Base-by-base conservation (phyloP, 2,888 invertebrate genomes). In the Gymnocheta viridis region DNA sequence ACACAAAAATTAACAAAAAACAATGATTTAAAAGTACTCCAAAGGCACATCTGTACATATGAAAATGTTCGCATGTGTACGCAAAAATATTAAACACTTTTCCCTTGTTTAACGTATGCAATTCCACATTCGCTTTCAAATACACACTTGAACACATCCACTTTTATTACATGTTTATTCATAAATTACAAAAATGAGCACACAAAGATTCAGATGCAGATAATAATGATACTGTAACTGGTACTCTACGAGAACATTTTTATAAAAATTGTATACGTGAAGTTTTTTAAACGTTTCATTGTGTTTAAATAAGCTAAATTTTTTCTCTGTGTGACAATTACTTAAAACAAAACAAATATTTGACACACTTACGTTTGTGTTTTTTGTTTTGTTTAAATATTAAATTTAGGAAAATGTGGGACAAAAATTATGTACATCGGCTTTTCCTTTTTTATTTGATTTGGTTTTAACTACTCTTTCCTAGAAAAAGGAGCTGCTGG, bases 1-100 rank as follows among this genome's bases (percentile, higher is more conserved):
- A 70, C 27, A 56, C n/a, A 41, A 64, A 79, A 56, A 60, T 54
- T 24, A 56, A 64, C 58, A 67, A 73, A 67, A 73, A 73, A 60
- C 73, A 60, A 67, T 51, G 7, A n/a, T 19, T 56, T 51, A 17
- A 73, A 73, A 73, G 51, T 54, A 72, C n/a, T n/a, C n/a, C n/a
- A n/a, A n/a, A n/a, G n/a, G n/a, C n/a, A n/a, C n/a, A n/a, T n/a
- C n/a, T n/a, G n/a, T n/a, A n/a, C n/a, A n/a, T n/a, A n/a, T n/a
- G n/a, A n/a, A n/a, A n/a, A n/a, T n/a, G n/a, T n/a, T n/a, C n/a
- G n/a, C n/a, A n/a, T n/a, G n/a, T n/a, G n/a, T n/a, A n/a, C n/a
- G n/a, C n/a, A n/a, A n/a, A n/a, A n/a, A n/a, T n/a, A n/a, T n/a
- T n/a, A n/a, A n/a, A n/a, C n/a, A n/a, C n/a, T n/a, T n/a, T n/a